Percentiles rank a stretch among this genome's conserved stretches.
These are phyloP conservation scores for Sinhomidia bicolor DNA, from an alignment of 2,888 invertebrate species.

Conservation along the genomic window DNA sequence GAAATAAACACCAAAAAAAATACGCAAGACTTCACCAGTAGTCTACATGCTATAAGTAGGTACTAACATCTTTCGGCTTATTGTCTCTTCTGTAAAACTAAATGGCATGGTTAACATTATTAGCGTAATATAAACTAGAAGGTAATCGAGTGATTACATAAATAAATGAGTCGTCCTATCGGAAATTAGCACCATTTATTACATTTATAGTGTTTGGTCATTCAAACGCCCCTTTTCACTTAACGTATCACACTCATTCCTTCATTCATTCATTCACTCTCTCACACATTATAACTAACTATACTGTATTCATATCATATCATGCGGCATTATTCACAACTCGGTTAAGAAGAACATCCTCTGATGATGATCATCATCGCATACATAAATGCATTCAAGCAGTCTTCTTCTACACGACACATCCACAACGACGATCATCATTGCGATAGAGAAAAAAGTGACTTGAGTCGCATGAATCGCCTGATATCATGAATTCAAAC, in stretches of 20 bases:
- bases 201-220: constrained; percentile 56
- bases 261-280: no score
- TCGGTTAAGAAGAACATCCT: constrained; percentile 16
- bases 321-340: not conserved
- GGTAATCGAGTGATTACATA: constrained; percentile 71
- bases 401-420: no score
- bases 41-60: no score
- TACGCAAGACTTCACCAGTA: no score
- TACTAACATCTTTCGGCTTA: not conserved
- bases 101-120: not conserved
- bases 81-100: not conserved
- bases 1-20: no score
- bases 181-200: constrained; percentile 65
- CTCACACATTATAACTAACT: no score
- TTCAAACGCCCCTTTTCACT: constrained; percentile 58
- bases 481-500: constrained; percentile 59
- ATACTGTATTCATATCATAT: constrained; percentile 12
- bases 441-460: constrained; percentile 22
- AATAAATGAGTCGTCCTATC: constrained; percentile 70
- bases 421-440: not conserved
- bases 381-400: constrained; percentile 32
- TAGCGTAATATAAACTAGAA: constrained; percentile 22
- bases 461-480: not conserved
- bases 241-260: constrained; percentile 26
- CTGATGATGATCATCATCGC: constrained; percentile 22